These are phyloP conservation scores for Pocillopora meandrina DNA, from an alignment of 92 coral and sea anemone species.

Conservation along the genomic window DNA sequence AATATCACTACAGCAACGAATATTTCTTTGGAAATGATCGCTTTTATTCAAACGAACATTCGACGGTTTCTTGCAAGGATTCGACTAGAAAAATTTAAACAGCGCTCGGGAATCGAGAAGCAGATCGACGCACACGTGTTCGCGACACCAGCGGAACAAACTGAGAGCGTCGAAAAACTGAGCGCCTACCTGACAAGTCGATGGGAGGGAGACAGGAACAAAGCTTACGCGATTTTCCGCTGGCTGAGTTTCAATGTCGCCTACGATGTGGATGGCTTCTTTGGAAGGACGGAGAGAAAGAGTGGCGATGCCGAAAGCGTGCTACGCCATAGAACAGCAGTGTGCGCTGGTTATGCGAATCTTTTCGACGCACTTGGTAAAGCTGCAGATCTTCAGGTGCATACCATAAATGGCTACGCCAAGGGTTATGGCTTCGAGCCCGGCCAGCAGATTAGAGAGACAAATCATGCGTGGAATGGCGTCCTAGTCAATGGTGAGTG, in stretches of 20 bases:
- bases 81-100: constrained; percentile 52
- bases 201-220: constrained; percentile 62
- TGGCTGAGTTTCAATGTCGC: constrained; percentile 66
- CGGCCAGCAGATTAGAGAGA: constrained; percentile 45
- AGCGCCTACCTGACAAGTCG: constrained; percentile 59
- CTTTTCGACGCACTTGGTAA: constrained; percentile 62
- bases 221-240: constrained; percentile 70
- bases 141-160: constrained; percentile 47
- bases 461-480: constrained; percentile 80
- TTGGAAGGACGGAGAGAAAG: constrained; percentile 58
- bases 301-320: constrained; percentile 55
- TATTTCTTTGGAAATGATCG: constrained; percentile 61
- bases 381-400: constrained; percentile 57
- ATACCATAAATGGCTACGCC: constrained; percentile 56
- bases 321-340: constrained; percentile 32
- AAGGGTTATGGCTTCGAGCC: constrained; percentile 64
- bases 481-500: constrained; percentile 63
- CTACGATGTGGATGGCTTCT: constrained; percentile 68
- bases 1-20: constrained; percentile 1
- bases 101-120: constrained; percentile 57
- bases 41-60: constrained; percentile 63
- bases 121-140: constrained; percentile 65
- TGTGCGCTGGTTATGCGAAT: constrained; percentile 76
- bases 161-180: constrained; percentile 34
- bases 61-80: constrained; percentile 61